A percentile compares a stretch with the other conserved stretches of the same genome.
phyloP scores from a whole-genome alignment of 2,113 vertebrate genomes.

The Sigmodon hispidus region DNA sequence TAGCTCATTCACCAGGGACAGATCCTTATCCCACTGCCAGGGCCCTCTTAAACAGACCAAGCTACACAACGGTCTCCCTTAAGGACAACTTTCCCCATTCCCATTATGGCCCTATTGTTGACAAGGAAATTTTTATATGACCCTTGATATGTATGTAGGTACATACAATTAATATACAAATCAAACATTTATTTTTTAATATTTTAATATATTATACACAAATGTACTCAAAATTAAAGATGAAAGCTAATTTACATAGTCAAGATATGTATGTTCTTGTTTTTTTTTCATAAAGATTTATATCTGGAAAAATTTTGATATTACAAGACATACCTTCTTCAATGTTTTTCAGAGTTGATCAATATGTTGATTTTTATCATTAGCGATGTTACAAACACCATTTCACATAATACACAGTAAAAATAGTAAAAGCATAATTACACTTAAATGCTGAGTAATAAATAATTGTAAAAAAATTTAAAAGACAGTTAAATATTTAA shows the following conservation, averaged over 20 bases:
- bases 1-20: no score
- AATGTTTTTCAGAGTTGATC: background rate
- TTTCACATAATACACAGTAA: background rate
- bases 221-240: background rate
- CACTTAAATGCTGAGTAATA: background rate
- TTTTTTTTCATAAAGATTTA: background rate
- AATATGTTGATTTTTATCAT: background rate
- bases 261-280: background rate
- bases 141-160: background rate
- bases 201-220: background rate
- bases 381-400: background rate
- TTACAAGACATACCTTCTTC: background rate
- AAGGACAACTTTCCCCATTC: no score
- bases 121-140: background rate
- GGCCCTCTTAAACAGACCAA: no score
- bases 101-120: background rate
- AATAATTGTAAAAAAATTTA: background rate
- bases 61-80: no score
- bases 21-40: no score
- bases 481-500: background rate
- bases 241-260: background rate
- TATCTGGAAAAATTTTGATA: background rate
- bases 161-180: background rate
- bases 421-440: background rate
- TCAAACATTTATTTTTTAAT: background rate